These are phyloP conservation scores for Vimba vimba DNA, from an alignment of 2,113 vertebrate species.

Conservation along the genomic window DNA sequence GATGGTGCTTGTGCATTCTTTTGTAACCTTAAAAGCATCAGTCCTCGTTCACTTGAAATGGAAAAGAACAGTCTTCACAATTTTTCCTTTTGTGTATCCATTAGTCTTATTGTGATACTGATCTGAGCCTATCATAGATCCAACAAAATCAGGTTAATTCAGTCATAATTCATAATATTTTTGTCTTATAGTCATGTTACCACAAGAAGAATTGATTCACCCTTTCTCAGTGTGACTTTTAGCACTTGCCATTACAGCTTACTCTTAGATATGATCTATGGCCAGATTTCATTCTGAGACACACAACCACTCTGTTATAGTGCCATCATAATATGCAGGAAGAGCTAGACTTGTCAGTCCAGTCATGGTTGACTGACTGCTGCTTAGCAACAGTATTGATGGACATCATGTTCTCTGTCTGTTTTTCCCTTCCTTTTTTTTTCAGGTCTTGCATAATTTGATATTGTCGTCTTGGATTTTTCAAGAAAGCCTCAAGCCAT, in stretches of 20 bases:
- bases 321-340: constrained; percentile 49
- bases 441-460: constrained; percentile 24
- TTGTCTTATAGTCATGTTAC: not conserved
- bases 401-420: constrained; percentile 40
- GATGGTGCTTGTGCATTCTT: not conserved
- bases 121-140: not conserved
- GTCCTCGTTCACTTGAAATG: not conserved
- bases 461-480: constrained; percentile 11
- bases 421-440: constrained; percentile 20
- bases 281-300: constrained; percentile 20
- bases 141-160: not conserved
- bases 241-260: not conserved
- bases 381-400: constrained; percentile 62
- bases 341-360: constrained; percentile 49
- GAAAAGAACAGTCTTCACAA: not conserved
- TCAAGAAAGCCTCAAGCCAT: constrained; percentile 11
- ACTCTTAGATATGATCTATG: constrained; percentile 7
- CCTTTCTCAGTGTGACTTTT: not conserved
- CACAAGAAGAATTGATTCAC: not conserved
- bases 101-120: not conserved
- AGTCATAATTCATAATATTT: not conserved
- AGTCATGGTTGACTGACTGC: constrained; percentile 58
- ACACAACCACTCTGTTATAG: constrained; percentile 14
- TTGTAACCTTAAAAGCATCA: not conserved
- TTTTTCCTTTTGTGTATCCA: not conserved